Evolutionary conservation across 2,113 vertebrate species (phyloP), one percentile per base, ranked within the genome.

Genomic region (Junco hyemalis): DNA sequence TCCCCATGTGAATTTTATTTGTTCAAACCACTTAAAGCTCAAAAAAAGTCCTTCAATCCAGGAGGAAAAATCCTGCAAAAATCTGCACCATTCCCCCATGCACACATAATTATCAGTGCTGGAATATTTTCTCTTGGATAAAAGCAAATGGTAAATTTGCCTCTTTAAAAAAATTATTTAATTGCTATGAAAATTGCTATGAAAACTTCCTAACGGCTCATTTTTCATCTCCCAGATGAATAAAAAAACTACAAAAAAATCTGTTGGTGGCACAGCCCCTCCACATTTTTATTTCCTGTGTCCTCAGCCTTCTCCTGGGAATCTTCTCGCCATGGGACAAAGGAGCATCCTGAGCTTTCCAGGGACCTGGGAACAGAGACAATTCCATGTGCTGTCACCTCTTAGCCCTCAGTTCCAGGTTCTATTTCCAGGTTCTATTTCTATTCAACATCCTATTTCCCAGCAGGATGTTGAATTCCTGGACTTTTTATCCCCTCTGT

Each of bases 201-300:
- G 5, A 80, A 84, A 73, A 42, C 10, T 77, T 92, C 17, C 14
- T 28, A 8, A 26, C 12, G 51, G 4, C 14, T 74, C 2, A 4
- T 74, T 84, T 76, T 61, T 44, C 23, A 6, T 3, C 14, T 31
- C 5, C 4, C 16, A 47, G 19, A 44, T 21, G 42, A 47, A 81
- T 14, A 79, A 53, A 13, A 13, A 81, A 71, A 13, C 8, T 14
- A 51, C 33, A 24, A 45, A 63, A 57, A 28, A 5, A 6, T 10
- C 31, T 36, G 5, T 29, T 14, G 0, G 11, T 74, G 23, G 6
- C n/a, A 6, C 13, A 74, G 10, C 5, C 68, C 19, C 33, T 29
- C 12, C 24, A 44, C 0, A 0, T 19, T 42, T 71, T 71, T 73
- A 2, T 0, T 74, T 38, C 20, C 15, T 50, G 2, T n/a, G 26